Percentiles rank a stretch among this genome's conserved stretches.
Conservation (phyloP, 2,113 vertebrate species). For the Anolis carolinensis region DNA sequence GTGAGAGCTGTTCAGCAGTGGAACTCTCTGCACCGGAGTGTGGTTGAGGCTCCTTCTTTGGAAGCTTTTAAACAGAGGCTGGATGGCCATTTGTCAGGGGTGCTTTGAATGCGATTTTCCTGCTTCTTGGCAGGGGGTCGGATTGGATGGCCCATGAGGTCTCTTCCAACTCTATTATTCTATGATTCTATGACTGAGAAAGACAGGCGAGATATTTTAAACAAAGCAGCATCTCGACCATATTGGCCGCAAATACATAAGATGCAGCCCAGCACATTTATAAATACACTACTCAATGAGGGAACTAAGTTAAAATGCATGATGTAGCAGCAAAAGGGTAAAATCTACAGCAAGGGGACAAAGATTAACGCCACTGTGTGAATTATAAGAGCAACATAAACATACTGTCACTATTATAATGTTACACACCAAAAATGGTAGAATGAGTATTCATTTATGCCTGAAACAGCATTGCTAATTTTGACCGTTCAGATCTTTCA, state of each 20-base stretch:
- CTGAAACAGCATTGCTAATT: background rate
- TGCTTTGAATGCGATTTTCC: too few relatives aligned
- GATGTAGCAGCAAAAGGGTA: background rate
- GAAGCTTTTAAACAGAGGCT: too few relatives aligned
- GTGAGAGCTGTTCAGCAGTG: too few relatives aligned
- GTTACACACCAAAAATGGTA: background rate
- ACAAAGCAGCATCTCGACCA: background rate
- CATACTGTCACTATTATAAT: background rate
- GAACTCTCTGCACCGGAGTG: too few relatives aligned
- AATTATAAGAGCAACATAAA: background rate
- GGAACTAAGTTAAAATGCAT: background rate
- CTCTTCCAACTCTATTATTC: too few relatives aligned
- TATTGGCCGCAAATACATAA: background rate
- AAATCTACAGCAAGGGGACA: background rate
- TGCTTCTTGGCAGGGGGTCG: too few relatives aligned
- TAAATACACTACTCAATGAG: background rate
- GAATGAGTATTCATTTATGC: background rate
- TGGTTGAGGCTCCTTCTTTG: too few relatives aligned
- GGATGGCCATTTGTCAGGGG: too few relatives aligned
- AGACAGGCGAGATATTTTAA: background rate
- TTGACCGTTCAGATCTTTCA: background rate
- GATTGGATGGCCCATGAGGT: too few relatives aligned
- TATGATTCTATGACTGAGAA: too few relatives aligned
- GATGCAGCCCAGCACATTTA: too few relatives aligned
- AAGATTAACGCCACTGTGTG: background rate